These are phyloP conservation scores for Auanema sp. DNA, from an alignment of 2,888 invertebrate species.

Conservation along the genomic window DNA sequence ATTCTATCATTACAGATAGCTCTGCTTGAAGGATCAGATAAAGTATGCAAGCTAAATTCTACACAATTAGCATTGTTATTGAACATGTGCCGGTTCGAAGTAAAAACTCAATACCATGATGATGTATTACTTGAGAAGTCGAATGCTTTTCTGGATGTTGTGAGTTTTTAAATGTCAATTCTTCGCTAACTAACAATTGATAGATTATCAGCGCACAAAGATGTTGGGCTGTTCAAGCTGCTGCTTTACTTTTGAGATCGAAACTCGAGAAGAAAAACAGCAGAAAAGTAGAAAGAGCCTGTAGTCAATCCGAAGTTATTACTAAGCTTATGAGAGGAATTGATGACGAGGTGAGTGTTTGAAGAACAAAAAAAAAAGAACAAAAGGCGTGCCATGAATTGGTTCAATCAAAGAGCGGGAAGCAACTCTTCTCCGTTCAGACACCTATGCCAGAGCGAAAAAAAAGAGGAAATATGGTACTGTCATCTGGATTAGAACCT, in stretches of 20 bases:
- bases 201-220: conserved; percentile 73
- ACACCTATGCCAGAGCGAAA: conserved; percentile 7
- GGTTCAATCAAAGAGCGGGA: background rate
- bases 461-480: conserved; percentile 12
- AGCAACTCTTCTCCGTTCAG: background rate
- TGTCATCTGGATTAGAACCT: conserved; percentile 43
- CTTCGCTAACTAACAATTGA: conserved; percentile 15
- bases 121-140: conserved; percentile 81
- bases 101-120: conserved; percentile 77
- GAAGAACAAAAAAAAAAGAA: too few relatives aligned
- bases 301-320: conserved; percentile 54
- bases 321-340: conserved; percentile 46
- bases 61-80: conserved; percentile 75
- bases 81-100: conserved; percentile 74
- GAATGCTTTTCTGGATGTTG: conserved; percentile 73
- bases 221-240: conserved; percentile 78
- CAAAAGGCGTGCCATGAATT: background rate
- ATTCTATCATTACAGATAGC: conserved; percentile 1
- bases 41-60: conserved; percentile 25
- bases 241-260: conserved; percentile 78
- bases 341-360: conserved; percentile 29
- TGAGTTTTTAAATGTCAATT: conserved; percentile 19
- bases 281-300: conserved; percentile 82
- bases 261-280: conserved; percentile 77
- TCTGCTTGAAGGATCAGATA: background rate